Evolutionary conservation across 2,113 vertebrate species (phyloP), one percentile per base, ranked within the genome.

Genomic region (Lophotis ruficrista): DNA sequence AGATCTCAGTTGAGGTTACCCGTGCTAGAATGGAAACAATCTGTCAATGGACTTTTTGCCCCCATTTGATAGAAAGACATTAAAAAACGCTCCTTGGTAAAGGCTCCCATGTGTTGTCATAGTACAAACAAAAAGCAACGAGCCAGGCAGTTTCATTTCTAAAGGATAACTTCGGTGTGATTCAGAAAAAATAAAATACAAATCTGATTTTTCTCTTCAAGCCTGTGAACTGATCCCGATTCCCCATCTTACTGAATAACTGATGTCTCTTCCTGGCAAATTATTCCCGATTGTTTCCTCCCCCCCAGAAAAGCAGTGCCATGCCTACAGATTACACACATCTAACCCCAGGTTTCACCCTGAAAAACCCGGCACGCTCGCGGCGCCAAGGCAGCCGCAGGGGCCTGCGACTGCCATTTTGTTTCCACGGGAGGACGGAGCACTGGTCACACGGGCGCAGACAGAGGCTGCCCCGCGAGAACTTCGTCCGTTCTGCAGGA

Each of bases 291-390:
- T 14, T 3, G 9, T 47, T 58, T 30, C 31, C 77, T 18, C 7
- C 13, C 3, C 45, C 10, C 7, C 19, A 5, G 41, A 43, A 5
- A 35, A 54, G 57, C 82, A 33, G 17, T 7, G 51, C 33, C 62
- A 7, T 0, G 22, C 13, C 43, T 50, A 9, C 1, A 11, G 71
- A 31, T 23, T 18, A 45, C 43, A 60, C 35, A 30, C 25, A 14
- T 9, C 23, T 4, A 11, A 5, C 76, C 22, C 33, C 6, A 24
- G 27, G 18, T 5, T 53, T 38, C 31, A 8, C 4, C 50, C 75
- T 4, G 1, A 10, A 43, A 2, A 19, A 1, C 35, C 1, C 0
- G 18, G 56, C 69, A 27, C 15, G 0, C 3, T 11, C 2, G 2
- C 0, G 12, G 69, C 69, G 18, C 10, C 28, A 15, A 9, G 0